Evolutionary conservation across 2,797 vertebrate species (phyloP), one percentile per base, ranked within the genome.

Genomic region (Eurystomus glaucurus): DNA sequence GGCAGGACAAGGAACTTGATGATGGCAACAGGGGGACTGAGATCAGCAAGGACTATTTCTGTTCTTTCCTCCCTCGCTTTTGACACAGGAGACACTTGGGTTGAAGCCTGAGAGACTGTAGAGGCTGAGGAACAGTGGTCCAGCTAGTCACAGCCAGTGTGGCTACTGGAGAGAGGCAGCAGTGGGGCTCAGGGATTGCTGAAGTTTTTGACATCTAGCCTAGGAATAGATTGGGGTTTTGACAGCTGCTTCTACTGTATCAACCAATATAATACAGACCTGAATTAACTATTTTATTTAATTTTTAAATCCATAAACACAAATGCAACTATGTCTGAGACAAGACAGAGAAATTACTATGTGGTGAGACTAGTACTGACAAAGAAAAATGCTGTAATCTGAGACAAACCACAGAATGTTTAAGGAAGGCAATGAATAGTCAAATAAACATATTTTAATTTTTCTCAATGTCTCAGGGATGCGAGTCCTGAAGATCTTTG

Each of bases 71-170:
- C 16, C 4, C 28, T 71, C 3, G 1, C 7, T 43, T 14, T 41
- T 58, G 65, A 3, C 15, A 1, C 11, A 10, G 39, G 28, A 50
- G 57, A 46, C 2, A 0, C 23, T 51, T 0, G 0, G 23, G 43
- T 11, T 26, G 31, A 35, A 65, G 51, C 52, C 31, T n/a, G 26
- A 13, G 55, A 18, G n/a, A 14, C 41, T 43, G 41, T 11, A 19
- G 13, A 10, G 68, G 7, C 2, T 66, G 11, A 28, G 39, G 19
- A 64, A 8, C 18, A 10, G 7, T 6, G 31, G 39, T 19, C 43
- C 37, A 11, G 25, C 33, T 51, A 84, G 39, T 29, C 5, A 1
- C 9, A 10, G 29, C 55, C 37, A 31, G 23, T 0, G 0, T 14
- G 43, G 37, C 6, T 50, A 14, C n/a, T 0, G 2, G 57, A 28